Conservation (phyloP, 2,888 invertebrate genomes). For the Trachelus iudaicus region DNA sequence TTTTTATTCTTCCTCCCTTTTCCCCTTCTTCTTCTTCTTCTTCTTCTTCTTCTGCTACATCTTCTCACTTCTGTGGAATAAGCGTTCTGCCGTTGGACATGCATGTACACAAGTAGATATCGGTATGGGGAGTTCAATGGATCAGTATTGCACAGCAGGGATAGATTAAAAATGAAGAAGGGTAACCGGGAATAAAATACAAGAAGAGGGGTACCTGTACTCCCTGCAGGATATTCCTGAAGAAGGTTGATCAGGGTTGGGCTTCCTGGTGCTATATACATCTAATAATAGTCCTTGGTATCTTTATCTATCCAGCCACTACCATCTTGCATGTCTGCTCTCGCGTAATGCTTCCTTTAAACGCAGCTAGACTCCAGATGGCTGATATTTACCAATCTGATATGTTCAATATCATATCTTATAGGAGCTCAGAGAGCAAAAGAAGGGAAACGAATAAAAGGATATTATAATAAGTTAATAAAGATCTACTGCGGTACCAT, state of each 20-base stretch:
- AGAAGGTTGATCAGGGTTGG: slow-evolving; percentile 9
- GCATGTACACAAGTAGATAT: background rate
- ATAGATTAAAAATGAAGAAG: background rate
- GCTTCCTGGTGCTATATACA: slow-evolving; percentile 40
- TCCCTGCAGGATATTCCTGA: background rate
- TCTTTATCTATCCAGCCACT: slow-evolving; percentile 34
- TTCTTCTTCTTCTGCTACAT: too few relatives aligned
- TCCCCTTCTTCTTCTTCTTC: too few relatives aligned
- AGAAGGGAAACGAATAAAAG: background rate
- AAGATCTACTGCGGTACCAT: background rate
- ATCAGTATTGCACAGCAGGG: background rate
- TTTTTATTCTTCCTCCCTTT: background rate
- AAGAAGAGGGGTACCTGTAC: slow-evolving; percentile 3
- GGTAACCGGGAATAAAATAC: slow-evolving; percentile 4
- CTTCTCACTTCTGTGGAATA: background rate
- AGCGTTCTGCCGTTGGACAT: background rate
- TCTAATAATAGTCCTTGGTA: slow-evolving; percentile 41
- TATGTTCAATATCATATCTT: background rate
- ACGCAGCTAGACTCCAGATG: slow-evolving; percentile 8
- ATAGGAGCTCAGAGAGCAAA: background rate
- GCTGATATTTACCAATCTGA: slow-evolving; percentile 9
- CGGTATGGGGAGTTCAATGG: background rate
- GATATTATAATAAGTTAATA: background rate
- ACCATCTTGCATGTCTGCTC: slow-evolving; percentile 8
- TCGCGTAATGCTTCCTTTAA: slow-evolving; percentile 3